phyloP scores from a whole-genome alignment of 1,140 invertebrate genomes.

The Drosophila bifasciata region DNA sequence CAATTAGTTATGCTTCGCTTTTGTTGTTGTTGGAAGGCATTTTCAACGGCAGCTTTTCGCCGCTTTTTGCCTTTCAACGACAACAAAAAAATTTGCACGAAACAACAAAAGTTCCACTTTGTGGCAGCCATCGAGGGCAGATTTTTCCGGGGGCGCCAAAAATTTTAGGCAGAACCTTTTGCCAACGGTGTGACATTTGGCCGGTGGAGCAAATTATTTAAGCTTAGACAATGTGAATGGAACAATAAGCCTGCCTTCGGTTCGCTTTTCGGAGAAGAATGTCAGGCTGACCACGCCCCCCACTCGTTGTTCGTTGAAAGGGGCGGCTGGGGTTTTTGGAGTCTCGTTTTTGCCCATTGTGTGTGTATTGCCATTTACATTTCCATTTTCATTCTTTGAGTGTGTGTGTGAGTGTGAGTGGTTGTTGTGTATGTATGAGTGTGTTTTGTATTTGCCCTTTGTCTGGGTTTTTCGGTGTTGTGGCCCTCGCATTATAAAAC shows the following conservation, averaged over 20 bases:
- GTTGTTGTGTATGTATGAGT: too few species aligned
- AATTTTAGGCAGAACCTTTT: slow-evolving; percentile 23
- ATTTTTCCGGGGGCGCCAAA: slow-evolving; percentile 12
- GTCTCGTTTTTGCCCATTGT: slow-evolving; percentile 1
- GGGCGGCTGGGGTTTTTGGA: too few species aligned
- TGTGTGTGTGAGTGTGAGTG: slow-evolving; percentile 9
- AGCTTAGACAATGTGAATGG: slow-evolving; percentile 55
- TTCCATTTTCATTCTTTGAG: slow-evolving; percentile 25
- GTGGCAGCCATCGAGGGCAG: slow-evolving; percentile 14
- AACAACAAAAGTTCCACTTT: slow-evolving; percentile 6
- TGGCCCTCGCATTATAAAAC: slow-evolving; percentile 56
- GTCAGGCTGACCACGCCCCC: slow-evolving; percentile 34
- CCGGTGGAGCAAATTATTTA: slow-evolving; percentile 57
- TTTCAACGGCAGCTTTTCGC: slow-evolving; percentile 42
- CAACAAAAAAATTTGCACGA: slow-evolving; percentile 9
- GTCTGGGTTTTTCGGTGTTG: slow-evolving; percentile 20
- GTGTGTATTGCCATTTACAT: slow-evolving; percentile 29
- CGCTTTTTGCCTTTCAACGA: slow-evolving; percentile 1
- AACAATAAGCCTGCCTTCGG: slow-evolving; percentile 50
- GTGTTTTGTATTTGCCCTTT: slow-evolving; percentile 48
- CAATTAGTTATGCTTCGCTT: slow-evolving; percentile 57
- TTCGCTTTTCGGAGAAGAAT: slow-evolving; percentile 7
- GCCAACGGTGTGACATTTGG: slow-evolving; percentile 65
- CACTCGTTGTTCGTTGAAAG: too few species aligned
- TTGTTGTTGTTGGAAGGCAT: slow-evolving; percentile 30